A percentile compares a stretch with the other conserved stretches of the same genome.
Evolutionary conservation across 2,888 invertebrate species (phyloP).

Genomic region (Aethes cnicana): DNA sequence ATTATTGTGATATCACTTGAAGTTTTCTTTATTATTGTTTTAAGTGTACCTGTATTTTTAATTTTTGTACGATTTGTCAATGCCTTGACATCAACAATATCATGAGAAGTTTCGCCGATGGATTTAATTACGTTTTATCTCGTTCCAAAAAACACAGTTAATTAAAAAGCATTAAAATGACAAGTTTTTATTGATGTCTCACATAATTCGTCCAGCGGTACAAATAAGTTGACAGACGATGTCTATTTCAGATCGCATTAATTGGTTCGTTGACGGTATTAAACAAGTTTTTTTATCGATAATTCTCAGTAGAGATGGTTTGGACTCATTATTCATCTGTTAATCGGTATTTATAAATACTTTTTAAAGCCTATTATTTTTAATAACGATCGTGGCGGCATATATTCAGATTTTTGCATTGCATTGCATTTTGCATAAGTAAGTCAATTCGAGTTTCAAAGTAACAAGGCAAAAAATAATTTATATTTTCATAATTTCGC

Average conservation of each 20-base stretch:
- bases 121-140: background rate
- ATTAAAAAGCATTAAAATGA: slow-evolving; percentile 5
- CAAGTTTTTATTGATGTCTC: slow-evolving; percentile 31
- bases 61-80: too few relatives aligned
- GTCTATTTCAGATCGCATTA: slow-evolving; percentile 35
- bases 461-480: too few relatives aligned
- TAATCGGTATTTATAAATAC: slow-evolving; percentile 8
- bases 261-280: slow-evolving; percentile 31
- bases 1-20: too few relatives aligned
- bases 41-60: too few relatives aligned
- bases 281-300: slow-evolving; percentile 29
- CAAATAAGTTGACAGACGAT: slow-evolving; percentile 51
- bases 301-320: slow-evolving; percentile 33
- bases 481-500: too few relatives aligned
- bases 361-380: slow-evolving; percentile 13
- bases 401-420: too few relatives aligned
- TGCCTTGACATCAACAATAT: background rate
- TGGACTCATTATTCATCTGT: slow-evolving; percentile 6
- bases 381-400: slow-evolving; percentile 1
- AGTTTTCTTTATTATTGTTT: too few relatives aligned
- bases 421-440: too few relatives aligned
- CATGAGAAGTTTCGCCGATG: background rate
- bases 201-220: slow-evolving; percentile 48
- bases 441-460: too few relatives aligned
- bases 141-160: background rate